Conservation (phyloP, 2,797 vertebrate genomes). For the Cryptoblepharus egeriae region DNA sequence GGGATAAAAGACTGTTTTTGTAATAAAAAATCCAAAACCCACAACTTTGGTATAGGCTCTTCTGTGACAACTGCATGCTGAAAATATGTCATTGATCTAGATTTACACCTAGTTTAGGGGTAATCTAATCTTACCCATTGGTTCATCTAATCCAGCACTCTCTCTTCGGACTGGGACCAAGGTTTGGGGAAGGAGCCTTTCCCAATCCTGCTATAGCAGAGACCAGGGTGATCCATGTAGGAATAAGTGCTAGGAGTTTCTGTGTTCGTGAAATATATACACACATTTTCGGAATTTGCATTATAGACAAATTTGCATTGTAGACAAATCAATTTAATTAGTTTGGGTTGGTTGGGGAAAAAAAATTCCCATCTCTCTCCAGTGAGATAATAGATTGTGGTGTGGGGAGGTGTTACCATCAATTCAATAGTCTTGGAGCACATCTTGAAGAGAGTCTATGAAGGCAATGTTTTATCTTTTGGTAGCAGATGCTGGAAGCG, state of each 20-base stretch:
- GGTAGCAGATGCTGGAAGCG: background rate
- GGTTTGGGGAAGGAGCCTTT: no score
- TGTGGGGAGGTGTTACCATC: background rate
- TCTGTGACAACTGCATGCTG: background rate
- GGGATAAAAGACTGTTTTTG: constrained; percentile 74
- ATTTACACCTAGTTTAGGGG: background rate
- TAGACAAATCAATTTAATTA: background rate
- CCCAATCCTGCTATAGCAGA: background rate
- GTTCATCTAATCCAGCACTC: background rate
- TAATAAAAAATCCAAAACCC: constrained; percentile 60
- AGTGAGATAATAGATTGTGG: background rate
- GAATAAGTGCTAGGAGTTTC: background rate
- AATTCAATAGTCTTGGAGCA: background rate
- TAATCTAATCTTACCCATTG: no score
- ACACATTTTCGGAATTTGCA: background rate
- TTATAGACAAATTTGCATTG: no score
- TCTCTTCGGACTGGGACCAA: background rate
- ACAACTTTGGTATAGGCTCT: background rate
- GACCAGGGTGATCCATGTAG: background rate
- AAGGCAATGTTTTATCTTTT: background rate
- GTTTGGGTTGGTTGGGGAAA: no score
- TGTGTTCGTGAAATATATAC: no score
- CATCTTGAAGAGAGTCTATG: background rate
- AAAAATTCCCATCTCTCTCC: background rate
- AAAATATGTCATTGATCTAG: background rate